Evolutionary conservation across 2,888 invertebrate genomes (phyloP).

Genomic region (Phyllotreta cruciferae): DNA sequence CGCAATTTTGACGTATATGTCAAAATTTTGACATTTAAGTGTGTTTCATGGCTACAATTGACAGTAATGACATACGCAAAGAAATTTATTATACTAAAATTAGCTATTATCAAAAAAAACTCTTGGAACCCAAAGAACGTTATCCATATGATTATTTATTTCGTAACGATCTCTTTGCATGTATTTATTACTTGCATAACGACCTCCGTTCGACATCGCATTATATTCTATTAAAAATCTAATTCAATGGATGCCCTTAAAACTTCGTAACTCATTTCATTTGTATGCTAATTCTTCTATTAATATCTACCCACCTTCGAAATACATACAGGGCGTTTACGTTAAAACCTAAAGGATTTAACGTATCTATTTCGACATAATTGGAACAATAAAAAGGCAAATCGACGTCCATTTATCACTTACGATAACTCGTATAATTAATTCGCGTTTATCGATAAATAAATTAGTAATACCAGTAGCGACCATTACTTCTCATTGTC

Average conservation of each 20-base stretch:
- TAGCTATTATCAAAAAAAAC: too few species aligned
- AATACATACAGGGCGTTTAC: not conserved
- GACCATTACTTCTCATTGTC: constrained; percentile 10
- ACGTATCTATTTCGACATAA: too few species aligned
- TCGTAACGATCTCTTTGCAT: constrained; percentile 14
- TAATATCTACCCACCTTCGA: constrained; percentile 18
- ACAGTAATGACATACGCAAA: too few species aligned
- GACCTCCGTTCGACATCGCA: constrained; percentile 7
- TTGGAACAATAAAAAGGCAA: too few species aligned
- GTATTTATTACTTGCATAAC: constrained; percentile 13
- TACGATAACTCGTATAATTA: constrained; percentile 7
- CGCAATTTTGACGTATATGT: too few species aligned
- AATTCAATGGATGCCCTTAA: constrained; percentile 36
- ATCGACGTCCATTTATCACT: not conserved
- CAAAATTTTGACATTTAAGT: too few species aligned
- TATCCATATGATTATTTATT: constrained; percentile 7
- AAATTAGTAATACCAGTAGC: constrained; percentile 12
- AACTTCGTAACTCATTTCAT: constrained; percentile 35
- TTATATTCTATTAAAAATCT: constrained; percentile 25
- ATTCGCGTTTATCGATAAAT: constrained; percentile 4
- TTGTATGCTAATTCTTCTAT: constrained; percentile 34
- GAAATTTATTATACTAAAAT: too few species aligned
- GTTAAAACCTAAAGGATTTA: too few species aligned
- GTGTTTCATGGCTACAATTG: too few species aligned
- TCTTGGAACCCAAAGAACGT: not conserved